Base-by-base conservation (phyloP, 2,113 vertebrate species). In the Oncorhynchus kisutch region DNA sequence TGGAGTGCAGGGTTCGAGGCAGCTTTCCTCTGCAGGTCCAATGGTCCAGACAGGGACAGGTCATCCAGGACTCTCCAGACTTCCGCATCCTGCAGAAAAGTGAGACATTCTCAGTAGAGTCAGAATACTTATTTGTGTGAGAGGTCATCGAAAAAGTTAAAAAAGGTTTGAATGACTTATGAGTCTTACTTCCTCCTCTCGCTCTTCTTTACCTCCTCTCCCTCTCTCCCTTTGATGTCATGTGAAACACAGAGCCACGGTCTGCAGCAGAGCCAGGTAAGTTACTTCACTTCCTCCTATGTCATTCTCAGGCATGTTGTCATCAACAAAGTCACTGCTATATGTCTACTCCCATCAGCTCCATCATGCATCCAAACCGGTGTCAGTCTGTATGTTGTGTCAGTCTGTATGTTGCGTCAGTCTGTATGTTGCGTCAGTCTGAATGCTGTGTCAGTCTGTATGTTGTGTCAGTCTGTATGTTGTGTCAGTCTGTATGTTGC, bases 21-120 rank as follows among this genome's bases (percentile, higher is more conserved):
- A 84, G 90, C 0, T 95, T 93, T 57, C 95, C 96, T 0, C 85
- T 96, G 78, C 93, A 92, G 71, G 96, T 99, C 84, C 90, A 86
- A 45, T 99, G 98, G 98, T 96, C 90, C 91, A 94, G 96, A 16
- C 94, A 98, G 81, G 95, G 95, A 1, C 78, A 91, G 27, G 96
- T 99, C 90, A 96, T 99, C 88, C 92, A 97, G 78, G 98, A 99
- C 90, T 98, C 98, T 2, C 98, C 98, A 0, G 98, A 99, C 86
- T 99, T 99, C 88, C 93, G 97, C 49, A 94, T 99, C 83, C 95
- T 99, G 18, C 96, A 99, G 81, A 99, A 99, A 95, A 99, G 98
- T 99, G 92, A 94, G 95, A 51, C 8, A 16, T 4, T 70, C 7
- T 62, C 49, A 39, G 27, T 59, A 39, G 39, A 72, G 27, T 18